Conservation (phyloP, 2,888 invertebrate species). For the Rhagophthalmus giganteus region DNA sequence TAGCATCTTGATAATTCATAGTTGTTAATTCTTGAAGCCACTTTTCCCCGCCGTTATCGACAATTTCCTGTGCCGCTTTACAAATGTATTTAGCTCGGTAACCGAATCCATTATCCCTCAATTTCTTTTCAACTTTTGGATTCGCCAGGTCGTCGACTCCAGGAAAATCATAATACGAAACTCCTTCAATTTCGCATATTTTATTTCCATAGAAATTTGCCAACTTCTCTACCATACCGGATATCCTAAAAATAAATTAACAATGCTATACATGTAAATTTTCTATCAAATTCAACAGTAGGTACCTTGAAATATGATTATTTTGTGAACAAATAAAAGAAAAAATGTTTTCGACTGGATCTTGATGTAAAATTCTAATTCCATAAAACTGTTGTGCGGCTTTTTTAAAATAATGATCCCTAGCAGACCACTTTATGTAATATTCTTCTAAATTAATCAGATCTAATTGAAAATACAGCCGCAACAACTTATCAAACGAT, state of each 20-base stretch:
- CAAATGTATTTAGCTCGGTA: conserved; percentile 88
- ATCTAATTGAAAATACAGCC: conserved; percentile 77
- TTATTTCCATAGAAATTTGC: conserved; percentile 78
- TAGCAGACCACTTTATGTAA: conserved; percentile 73
- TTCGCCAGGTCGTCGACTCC: conserved; percentile 64
- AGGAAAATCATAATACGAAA: conserved; percentile 79
- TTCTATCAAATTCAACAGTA: neutral
- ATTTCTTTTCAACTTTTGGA: conserved; percentile 67
- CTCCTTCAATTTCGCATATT: conserved; percentile 68
- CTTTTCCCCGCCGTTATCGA: conserved; percentile 66
- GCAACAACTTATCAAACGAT: conserved; percentile 56
- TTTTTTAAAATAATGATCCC: conserved; percentile 73
- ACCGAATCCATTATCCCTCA: conserved; percentile 79
- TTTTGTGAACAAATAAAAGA: conserved; percentile 98
- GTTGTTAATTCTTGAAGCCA: conserved; percentile 75
- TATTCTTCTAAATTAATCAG: conserved; percentile 67
- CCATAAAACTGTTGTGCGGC: conserved; percentile 74
- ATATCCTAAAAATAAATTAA: conserved; percentile 65
- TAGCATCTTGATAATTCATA: conserved; percentile 73
- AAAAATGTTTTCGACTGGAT: conserved; percentile 90
- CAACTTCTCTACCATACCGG: conserved; percentile 87
- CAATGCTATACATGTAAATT: neutral
- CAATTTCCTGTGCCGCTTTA: conserved; percentile 71
- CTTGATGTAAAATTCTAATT: conserved; percentile 88
- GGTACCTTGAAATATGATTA: conserved; percentile 86